Evolutionary conservation across 2,113 vertebrate species (phyloP).

Genomic region (Etia nguti): DNA sequence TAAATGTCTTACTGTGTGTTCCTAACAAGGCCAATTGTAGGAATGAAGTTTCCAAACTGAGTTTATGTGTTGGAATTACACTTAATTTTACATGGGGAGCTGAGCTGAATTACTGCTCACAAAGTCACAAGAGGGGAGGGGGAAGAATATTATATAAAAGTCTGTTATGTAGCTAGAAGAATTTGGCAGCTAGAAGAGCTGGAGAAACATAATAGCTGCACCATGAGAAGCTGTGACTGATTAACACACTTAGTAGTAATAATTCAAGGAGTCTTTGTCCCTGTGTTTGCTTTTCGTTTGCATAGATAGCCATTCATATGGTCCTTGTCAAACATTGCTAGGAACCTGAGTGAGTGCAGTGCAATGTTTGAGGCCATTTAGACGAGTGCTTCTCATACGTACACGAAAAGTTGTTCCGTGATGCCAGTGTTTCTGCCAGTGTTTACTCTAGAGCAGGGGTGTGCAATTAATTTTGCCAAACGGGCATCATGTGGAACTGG

Average conservation of each 20-base stretch:
- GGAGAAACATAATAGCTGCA: neutral
- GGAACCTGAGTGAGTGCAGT: neutral
- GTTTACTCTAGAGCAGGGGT: neutral
- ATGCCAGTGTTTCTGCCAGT: neutral
- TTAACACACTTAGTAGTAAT: neutral
- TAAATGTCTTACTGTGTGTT: neutral
- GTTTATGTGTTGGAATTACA: neutral
- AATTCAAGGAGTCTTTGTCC: neutral
- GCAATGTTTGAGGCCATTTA: neutral
- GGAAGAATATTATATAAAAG: neutral
- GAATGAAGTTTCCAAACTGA: neutral
- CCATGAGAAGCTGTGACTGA: neutral
- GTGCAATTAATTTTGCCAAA: neutral
- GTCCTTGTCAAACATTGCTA: neutral
- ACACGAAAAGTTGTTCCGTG: fast-evolving
- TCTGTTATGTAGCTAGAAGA: neutral
- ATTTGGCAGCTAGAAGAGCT: neutral
- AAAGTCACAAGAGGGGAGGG: neutral
- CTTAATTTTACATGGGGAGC: neutral
- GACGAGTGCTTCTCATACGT: neutral
- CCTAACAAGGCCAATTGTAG: neutral
- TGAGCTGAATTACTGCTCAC: neutral
- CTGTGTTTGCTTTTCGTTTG: neutral
- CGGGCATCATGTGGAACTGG: neutral
- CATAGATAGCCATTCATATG: neutral